Evolutionary conservation across 2,113 vertebrate genomes (phyloP).

Genomic region (Malurus melanocephalus): DNA sequence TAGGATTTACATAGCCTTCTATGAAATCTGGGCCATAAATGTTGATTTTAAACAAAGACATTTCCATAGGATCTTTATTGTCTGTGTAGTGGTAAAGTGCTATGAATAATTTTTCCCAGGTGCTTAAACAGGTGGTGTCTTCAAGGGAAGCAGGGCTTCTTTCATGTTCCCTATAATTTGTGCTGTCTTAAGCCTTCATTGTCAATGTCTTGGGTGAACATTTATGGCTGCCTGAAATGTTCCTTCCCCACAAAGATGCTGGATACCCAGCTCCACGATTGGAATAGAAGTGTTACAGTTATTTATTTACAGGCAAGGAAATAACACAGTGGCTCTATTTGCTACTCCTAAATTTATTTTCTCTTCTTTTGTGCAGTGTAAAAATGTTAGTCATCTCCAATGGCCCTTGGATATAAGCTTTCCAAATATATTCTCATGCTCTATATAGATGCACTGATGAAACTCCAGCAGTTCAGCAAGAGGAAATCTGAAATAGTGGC

Average conservation of each 20-base stretch:
- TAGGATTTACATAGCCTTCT: background rate
- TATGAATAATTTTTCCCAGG: conserved; percentile 52
- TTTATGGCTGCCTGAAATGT: conserved; percentile 38
- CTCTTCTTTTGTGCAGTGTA: conserved; percentile 58
- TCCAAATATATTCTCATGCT: conserved; percentile 72
- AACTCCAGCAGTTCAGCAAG: conserved; percentile 56
- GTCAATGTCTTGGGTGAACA: conserved; percentile 52
- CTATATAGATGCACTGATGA: conserved; percentile 66
- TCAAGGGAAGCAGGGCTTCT: conserved; percentile 43
- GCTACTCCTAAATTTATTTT: conserved; percentile 70
- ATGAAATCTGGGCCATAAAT: conserved; percentile 6
- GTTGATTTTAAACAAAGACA: conserved; percentile 53
- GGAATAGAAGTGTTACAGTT: conserved; percentile 53
- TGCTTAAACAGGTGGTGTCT: conserved; percentile 52
- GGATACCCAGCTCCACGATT: background rate
- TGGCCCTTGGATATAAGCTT: conserved; percentile 73
- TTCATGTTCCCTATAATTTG: conserved; percentile 59
- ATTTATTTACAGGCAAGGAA: conserved; percentile 68
- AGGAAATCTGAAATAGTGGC: conserved; percentile 60
- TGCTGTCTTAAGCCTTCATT: conserved; percentile 56
- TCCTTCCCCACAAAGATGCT: conserved; percentile 47
- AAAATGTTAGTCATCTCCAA: conserved; percentile 72
- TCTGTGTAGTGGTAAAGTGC: conserved; percentile 31
- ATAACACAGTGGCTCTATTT: conserved; percentile 68
- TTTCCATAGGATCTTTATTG: conserved; percentile 39